Conservation (phyloP, 2,113 vertebrate genomes). For the Pica pica region DNA sequence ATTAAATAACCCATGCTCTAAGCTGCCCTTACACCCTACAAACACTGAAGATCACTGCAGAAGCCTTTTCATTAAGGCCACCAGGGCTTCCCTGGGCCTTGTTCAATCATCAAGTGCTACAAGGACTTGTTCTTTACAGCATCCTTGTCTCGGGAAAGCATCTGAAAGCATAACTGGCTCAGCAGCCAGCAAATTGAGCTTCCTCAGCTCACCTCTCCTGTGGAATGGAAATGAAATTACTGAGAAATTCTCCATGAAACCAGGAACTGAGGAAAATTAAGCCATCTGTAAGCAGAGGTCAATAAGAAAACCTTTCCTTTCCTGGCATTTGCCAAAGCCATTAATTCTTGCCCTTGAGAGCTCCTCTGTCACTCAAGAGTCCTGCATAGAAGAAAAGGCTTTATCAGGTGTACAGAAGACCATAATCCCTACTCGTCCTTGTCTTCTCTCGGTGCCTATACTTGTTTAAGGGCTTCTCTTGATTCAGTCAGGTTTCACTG, state of each 20-base stretch:
- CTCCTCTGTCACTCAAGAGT: neutral
- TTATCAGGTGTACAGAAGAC: neutral
- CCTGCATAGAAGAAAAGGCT: neutral
- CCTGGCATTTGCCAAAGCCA: neutral
- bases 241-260: neutral
- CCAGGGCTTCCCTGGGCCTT: neutral
- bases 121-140: neutral
- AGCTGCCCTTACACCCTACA: neutral
- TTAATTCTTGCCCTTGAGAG: neutral
- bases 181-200: neutral
- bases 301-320: neutral
- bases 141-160: neutral
- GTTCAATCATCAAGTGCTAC: neutral
- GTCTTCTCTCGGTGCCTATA: neutral
- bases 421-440: neutral
- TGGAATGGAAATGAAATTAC: neutral
- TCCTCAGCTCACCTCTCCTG: neutral
- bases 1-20: neutral
- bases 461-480: neutral
- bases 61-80: neutral
- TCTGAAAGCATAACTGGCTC: neutral
- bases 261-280: neutral
- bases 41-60: neutral
- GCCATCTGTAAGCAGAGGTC: neutral
- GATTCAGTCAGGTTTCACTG: neutral